Conservation (phyloP, 1,140 invertebrate genomes). For the Drosophila sucinea region DNA sequence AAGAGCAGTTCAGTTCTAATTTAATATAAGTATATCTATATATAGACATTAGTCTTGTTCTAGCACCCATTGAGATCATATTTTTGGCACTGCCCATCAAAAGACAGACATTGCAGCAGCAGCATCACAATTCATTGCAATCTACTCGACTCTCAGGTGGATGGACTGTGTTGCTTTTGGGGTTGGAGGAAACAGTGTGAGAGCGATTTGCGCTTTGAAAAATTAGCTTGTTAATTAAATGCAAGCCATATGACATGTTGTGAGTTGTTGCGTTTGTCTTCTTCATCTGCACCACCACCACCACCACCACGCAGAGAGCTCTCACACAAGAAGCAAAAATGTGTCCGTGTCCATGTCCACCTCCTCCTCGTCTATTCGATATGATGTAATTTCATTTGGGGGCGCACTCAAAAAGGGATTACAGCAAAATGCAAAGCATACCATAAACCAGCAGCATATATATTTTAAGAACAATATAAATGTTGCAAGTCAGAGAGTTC, state of each 20-base stretch:
- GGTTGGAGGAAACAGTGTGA: slow-evolving; percentile 22
- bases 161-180: slow-evolving; percentile 22
- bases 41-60: not conserved
- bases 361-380: not conserved
- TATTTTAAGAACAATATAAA: too few relatives aligned
- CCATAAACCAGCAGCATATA: too few relatives aligned
- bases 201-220: slow-evolving; percentile 74
- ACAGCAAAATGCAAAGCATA: too few relatives aligned
- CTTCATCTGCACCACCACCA: not conserved
- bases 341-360: not conserved
- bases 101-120: not conserved
- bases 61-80: slow-evolving; percentile 34
- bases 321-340: slow-evolving; percentile 28
- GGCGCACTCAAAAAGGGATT: not conserved
- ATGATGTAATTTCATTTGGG: slow-evolving; percentile 60
- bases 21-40: not conserved
- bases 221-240: slow-evolving; percentile 81
- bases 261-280: slow-evolving; percentile 19
- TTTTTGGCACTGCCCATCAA: slow-evolving; percentile 59
- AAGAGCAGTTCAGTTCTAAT: not conserved
- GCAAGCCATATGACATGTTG: slow-evolving; percentile 75
- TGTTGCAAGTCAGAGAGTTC: too few relatives aligned
- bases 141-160: not conserved
- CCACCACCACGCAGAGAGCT: not conserved
- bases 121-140: not conserved